Evolutionary conservation across 2,113 vertebrate genomes (phyloP).

Genomic region (Nesoenas mayeri): DNA sequence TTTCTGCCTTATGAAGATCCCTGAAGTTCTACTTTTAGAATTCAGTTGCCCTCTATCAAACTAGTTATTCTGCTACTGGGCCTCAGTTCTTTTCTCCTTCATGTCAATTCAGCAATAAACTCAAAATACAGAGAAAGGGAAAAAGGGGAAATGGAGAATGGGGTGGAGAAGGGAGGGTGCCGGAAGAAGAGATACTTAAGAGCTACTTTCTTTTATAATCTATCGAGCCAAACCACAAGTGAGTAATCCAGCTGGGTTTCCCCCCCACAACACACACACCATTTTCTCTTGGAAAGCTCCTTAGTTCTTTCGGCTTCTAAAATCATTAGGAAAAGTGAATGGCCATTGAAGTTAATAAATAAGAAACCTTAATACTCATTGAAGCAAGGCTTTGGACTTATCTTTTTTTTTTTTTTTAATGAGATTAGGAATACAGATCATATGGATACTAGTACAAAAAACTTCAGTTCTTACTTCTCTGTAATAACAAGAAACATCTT

Average conservation of each 20-base stretch:
- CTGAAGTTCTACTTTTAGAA: background rate
- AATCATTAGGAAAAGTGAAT: background rate
- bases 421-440: background rate
- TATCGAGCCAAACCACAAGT: background rate
- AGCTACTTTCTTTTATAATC: background rate
- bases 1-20: background rate
- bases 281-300: background rate
- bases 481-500: background rate
- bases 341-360: background rate
- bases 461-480: background rate
- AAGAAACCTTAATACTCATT: background rate
- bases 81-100: background rate
- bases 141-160: no score
- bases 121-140: background rate
- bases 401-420: background rate
- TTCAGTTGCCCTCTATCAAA: background rate
- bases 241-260: background rate
- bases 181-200: background rate
- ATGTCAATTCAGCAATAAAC: background rate
- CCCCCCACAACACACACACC: fast-evolving
- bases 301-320: background rate
- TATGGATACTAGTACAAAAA: background rate
- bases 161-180: no score
- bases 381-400: background rate
- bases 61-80: background rate